Conservation (phyloP, 1,140 invertebrate genomes). For the Zaprionus lachaisei region DNA sequence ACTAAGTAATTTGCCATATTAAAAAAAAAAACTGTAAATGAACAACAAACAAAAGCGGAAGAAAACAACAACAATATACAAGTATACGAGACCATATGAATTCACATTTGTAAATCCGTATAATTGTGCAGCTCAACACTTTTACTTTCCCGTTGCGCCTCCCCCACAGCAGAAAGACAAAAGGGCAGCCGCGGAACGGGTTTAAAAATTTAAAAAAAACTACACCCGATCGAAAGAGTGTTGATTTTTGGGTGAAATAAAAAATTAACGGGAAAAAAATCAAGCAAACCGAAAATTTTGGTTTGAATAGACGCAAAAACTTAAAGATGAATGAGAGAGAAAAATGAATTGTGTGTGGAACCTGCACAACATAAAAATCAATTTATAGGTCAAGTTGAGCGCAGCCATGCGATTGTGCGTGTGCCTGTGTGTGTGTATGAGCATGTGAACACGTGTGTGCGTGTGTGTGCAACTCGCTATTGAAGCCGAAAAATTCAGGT, state of each 20-base stretch:
- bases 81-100: conserved; percentile 36
- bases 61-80: conserved; percentile 4
- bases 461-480: conserved; percentile 51
- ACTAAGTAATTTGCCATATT: conserved; percentile 62
- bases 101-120: conserved; percentile 60
- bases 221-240: conserved; percentile 35
- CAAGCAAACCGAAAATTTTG: conserved; percentile 47
- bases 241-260: conserved; percentile 1
- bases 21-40: conserved; percentile 45
- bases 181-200: conserved; percentile 56
- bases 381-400: conserved; percentile 82
- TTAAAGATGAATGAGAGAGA: conserved; percentile 30
- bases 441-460: conserved; percentile 24
- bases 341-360: conserved; percentile 54
- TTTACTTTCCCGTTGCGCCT: conserved; percentile 59
- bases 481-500: conserved; percentile 68
- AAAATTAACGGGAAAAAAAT: conserved; percentile 21
- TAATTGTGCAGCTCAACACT: conserved; percentile 73
- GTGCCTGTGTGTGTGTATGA: conserved; percentile 7
- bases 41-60: conserved; percentile 1
- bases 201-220: conserved; percentile 34
- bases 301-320: conserved; percentile 51
- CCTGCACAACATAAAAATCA: conserved; percentile 81
- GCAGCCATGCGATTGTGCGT: conserved; percentile 19
- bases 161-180: conserved; percentile 29